Conservation (phyloP, 2,797 vertebrate genomes). For the Molothrus ater region DNA sequence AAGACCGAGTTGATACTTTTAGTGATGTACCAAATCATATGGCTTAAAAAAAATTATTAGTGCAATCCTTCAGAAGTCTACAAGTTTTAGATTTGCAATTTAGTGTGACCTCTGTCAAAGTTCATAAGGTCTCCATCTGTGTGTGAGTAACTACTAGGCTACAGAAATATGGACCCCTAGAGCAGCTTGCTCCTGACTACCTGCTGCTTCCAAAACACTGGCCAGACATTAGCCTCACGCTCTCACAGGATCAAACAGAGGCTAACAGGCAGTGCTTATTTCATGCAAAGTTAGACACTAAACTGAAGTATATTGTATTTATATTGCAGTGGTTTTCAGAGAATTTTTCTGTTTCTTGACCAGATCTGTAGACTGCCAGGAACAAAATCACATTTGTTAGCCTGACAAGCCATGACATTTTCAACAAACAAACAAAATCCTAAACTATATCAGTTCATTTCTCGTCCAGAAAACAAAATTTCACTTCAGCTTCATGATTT, state of each 20-base stretch:
- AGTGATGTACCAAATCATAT: slow-evolving; percentile 28
- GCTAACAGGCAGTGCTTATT: slow-evolving; percentile 86
- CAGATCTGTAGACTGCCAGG: slow-evolving; percentile 8
- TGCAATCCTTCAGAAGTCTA: slow-evolving; percentile 70
- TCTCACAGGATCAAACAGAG: slow-evolving; percentile 93
- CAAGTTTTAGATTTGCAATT: slow-evolving; percentile 88
- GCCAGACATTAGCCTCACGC: slow-evolving; percentile 90
- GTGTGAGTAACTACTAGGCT: slow-evolving; percentile 85
- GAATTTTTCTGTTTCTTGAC: slow-evolving; percentile 52
- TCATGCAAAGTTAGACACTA: slow-evolving; percentile 79
- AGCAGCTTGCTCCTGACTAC: slow-evolving; percentile 92
- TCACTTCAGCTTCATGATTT: background rate
- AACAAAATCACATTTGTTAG: slow-evolving; percentile 59
- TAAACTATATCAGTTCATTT: slow-evolving; percentile 18
- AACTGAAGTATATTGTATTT: slow-evolving; percentile 68
- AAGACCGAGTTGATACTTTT: slow-evolving; percentile 32
- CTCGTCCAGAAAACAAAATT: slow-evolving; percentile 34
- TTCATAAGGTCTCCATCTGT: slow-evolving; percentile 96
- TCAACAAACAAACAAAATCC: slow-evolving; percentile 51
- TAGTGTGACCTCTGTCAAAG: slow-evolving; percentile 91
- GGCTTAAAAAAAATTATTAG: slow-evolving; percentile 16
- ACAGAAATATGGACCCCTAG: slow-evolving; percentile 89
- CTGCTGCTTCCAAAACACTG: slow-evolving; percentile 99
- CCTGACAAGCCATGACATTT: slow-evolving; percentile 42
- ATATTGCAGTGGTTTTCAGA: slow-evolving; percentile 40